phyloP scores from a whole-genome alignment of 2,888 invertebrate genomes.

The Stenurella melanura region DNA sequence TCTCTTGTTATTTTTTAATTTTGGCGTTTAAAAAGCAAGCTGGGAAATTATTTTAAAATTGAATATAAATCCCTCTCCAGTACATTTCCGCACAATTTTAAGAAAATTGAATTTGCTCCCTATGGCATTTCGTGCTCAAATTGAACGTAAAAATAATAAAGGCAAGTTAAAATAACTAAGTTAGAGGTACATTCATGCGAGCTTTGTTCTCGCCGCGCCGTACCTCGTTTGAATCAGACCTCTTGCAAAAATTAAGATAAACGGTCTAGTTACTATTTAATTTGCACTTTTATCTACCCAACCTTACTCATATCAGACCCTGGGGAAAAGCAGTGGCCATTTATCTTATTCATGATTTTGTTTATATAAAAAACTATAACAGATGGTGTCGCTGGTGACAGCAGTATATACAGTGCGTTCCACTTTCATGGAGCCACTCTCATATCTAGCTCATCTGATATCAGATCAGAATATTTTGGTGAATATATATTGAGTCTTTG shows the following conservation, averaged over 20 bases:
- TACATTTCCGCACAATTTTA: slow-evolving; percentile 15
- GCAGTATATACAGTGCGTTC: not conserved
- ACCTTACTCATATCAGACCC: slow-evolving; percentile 42
- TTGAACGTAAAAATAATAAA: slow-evolving; percentile 19
- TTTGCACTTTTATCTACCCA: slow-evolving; percentile 50
- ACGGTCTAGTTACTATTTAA: slow-evolving; percentile 54
- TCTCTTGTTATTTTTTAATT: slow-evolving; percentile 39
- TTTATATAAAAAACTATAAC: not conserved
- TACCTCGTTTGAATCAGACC: not conserved
- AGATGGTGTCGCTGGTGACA: not conserved
- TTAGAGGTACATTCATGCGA: slow-evolving; percentile 3
- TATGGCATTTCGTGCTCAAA: slow-evolving; percentile 22
- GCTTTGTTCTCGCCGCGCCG: not conserved
- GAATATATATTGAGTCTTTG: too few species aligned
- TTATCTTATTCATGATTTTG: slow-evolving; percentile 26
- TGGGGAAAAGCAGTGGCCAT: slow-evolving; percentile 28
- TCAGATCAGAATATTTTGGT: too few species aligned
- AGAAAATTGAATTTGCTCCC: slow-evolving; percentile 33
- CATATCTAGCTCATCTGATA: too few species aligned
- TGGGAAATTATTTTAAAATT: slow-evolving; percentile 32
- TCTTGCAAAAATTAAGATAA: slow-evolving; percentile 42
- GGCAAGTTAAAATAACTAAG: not conserved
- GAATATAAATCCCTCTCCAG: slow-evolving; percentile 17
- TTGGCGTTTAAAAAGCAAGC: slow-evolving; percentile 20
- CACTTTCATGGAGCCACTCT: too few species aligned